A percentile compares a stretch with the other conserved stretches of the same genome.
These are phyloP conservation scores for Tragelaphus eurycerus DNA, from an alignment of 2,797 vertebrate species.

Conservation along the genomic window DNA sequence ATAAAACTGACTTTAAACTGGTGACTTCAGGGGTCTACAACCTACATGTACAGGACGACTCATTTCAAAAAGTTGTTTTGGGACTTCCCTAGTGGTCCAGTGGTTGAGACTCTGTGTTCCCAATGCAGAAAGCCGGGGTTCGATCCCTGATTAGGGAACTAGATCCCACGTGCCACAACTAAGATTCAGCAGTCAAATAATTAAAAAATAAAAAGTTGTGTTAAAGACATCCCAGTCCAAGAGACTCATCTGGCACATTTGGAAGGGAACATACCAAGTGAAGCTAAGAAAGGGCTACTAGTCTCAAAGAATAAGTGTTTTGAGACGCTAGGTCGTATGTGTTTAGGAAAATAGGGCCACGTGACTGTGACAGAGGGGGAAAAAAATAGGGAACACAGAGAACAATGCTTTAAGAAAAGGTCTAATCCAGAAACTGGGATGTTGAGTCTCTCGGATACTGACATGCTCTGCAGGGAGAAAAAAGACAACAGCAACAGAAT, in stretches of 20 bases:
- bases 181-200: not conserved
- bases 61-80: not conserved
- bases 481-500: not conserved
- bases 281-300: not conserved
- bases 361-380: not conserved
- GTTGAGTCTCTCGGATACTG: not conserved
- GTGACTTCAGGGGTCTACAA: not conserved
- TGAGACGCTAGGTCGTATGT: not conserved
- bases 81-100: not conserved
- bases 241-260: not conserved
- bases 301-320: not conserved
- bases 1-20: not conserved
- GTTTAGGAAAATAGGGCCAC: not conserved
- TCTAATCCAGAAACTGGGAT: not conserved
- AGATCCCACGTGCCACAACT: not conserved
- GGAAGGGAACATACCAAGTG: not conserved
- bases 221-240: not conserved
- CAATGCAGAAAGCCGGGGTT: not conserved
- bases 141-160: not conserved
- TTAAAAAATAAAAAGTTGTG: not conserved
- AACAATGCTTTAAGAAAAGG: not conserved
- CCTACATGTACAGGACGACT: not conserved
- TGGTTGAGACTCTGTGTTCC: not conserved
- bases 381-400: not conserved
- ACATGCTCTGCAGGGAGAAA: not conserved